A percentile compares a stretch with the other conserved stretches of the same genome.
These are phyloP conservation scores for Epizoanthus rinbou DNA, from an alignment of 92 coral and sea anemone species.

Conservation along the genomic window DNA sequence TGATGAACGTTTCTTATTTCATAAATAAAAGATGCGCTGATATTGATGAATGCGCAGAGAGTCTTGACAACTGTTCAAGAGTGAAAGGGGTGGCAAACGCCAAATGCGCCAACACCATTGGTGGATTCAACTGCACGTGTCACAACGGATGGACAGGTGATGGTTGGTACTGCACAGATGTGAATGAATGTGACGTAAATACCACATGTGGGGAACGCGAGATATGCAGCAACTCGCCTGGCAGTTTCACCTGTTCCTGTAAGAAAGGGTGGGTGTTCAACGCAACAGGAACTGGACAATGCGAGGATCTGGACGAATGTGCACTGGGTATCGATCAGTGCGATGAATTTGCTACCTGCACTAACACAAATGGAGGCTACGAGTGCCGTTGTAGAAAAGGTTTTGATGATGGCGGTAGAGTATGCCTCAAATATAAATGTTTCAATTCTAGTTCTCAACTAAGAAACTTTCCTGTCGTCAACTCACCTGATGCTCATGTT, in stretches of 20 bases:
- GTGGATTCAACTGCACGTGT: conserved; percentile 61
- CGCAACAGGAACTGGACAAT: conserved; percentile 40
- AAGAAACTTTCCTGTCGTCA: not conserved
- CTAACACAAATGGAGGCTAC: conserved; percentile 66
- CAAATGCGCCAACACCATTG: conserved; percentile 45
- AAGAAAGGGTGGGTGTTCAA: conserved; percentile 60
- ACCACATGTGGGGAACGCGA: conserved; percentile 56
- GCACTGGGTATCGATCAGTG: conserved; percentile 55
- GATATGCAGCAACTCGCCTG: conserved; percentile 51
- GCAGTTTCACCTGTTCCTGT: conserved; percentile 60
- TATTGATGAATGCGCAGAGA: conserved; percentile 62
- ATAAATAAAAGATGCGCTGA: conserved; percentile 44
- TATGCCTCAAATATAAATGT: conserved; percentile 56
- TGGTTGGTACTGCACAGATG: conserved; percentile 62
- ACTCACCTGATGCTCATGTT: not conserved
- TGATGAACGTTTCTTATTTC: conserved; percentile 13
- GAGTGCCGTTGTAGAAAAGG: conserved; percentile 56
- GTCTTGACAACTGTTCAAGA: conserved; percentile 59
- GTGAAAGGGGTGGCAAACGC: conserved; percentile 52
- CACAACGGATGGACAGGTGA: conserved; percentile 60
- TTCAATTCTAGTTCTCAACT: conserved; percentile 27
- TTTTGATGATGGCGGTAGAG: conserved; percentile 57
- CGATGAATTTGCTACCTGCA: conserved; percentile 55
- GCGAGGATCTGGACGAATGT: conserved; percentile 67
- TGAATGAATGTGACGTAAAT: conserved; percentile 52